Base-by-base conservation (phyloP, 2,797 vertebrate species). In the Diceros bicornis region DNA sequence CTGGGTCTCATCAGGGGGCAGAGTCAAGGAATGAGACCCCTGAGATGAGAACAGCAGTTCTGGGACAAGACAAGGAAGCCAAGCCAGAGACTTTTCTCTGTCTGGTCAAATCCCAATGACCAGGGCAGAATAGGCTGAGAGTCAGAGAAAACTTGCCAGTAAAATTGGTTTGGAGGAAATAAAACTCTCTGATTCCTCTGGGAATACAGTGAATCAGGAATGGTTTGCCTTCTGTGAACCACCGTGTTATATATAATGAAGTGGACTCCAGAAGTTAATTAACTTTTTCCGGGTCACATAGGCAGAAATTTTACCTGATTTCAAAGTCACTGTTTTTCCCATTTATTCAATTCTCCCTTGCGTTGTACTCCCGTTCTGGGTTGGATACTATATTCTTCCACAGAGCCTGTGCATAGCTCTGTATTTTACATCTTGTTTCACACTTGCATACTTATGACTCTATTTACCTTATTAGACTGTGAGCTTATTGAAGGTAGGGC, bases 381-480 rank as follows among this genome's bases (percentile, higher is more conserved):
- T 41, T 64, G 18, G 47, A 4, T 37, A 25, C 9, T 82, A 7
- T 34, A 71, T 8, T 72, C 25, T 5, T 77, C 34, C 34, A 83
- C 6, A 64, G 11, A 64, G 18, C 10, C 0, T 79, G 20, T 52
- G 37, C 61, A 71, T 32, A 92, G 7, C 12, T 83, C 23, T 77
- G 10, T 29, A 27, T 84, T 91, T 96, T 78, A 44, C 10, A 93
- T 50, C 34, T 84, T 44, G 8, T 52, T 87, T 96, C 72, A 74
- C 85, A 62, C 25, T 75, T 74, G 13, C 3, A 52, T 41, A 44
- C 6, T 62, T 88, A 27, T 79, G 27, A 69, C 3, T 89, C 72
- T 96, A n/a, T 91, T 96, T 92, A 32, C 57, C 41, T 66, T 78
- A 50, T 87, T 93, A 84, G 47, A 55, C 12, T 69, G 50, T 79